Percentiles rank a stretch among this genome's conserved stretches.
Conservation (phyloP, 2,888 invertebrate genomes). For the Alentia gelatinosa region DNA sequence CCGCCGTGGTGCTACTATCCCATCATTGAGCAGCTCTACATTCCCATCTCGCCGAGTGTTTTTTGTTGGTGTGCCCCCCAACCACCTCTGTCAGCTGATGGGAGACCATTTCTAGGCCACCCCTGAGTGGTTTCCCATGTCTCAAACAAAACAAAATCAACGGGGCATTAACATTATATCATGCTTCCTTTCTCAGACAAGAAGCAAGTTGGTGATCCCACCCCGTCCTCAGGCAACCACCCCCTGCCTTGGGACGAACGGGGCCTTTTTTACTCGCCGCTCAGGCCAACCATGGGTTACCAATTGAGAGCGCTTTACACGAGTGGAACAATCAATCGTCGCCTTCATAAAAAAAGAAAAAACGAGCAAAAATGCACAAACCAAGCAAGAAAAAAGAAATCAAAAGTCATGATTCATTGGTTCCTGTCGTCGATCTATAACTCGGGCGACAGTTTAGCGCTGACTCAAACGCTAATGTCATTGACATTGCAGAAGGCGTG, state of each 20-base stretch:
- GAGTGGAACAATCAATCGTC: neutral
- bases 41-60: neutral
- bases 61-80: neutral
- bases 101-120: neutral
- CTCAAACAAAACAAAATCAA: slow-evolving; percentile 41
- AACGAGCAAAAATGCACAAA: too few relatives aligned
- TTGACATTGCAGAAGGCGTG: slow-evolving; percentile 25
- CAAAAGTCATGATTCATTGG: slow-evolving; percentile 15
- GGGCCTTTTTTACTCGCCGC: neutral
- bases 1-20: too few relatives aligned
- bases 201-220: too few relatives aligned
- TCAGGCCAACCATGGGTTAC: neutral
- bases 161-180: slow-evolving; percentile 25
- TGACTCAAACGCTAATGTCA: slow-evolving; percentile 10
- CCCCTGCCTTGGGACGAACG: too few relatives aligned
- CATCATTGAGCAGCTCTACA: neutral
- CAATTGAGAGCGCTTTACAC: slow-evolving; percentile 27
- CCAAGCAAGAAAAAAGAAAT: too few relatives aligned
- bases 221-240: neutral
- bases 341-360: neutral
- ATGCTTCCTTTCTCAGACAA: neutral
- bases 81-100: neutral
- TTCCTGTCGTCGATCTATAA: slow-evolving; percentile 35
- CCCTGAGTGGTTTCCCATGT: slow-evolving; percentile 45
- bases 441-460: slow-evolving; percentile 29